Conservation (phyloP, 2,888 invertebrate species). For the Augiades crinisus region DNA sequence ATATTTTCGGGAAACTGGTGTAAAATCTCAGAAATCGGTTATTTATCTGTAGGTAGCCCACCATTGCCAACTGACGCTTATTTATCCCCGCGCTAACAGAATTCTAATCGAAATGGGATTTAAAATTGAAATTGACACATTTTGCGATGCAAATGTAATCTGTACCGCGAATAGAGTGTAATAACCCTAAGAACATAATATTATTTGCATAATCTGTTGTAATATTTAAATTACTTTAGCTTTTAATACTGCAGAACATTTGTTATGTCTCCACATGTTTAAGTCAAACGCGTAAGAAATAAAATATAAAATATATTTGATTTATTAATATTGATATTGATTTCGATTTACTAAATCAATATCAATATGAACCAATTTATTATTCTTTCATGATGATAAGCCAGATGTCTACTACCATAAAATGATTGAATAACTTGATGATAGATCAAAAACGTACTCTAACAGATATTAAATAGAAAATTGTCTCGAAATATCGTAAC, state of each 20-base stretch:
- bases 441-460: no score
- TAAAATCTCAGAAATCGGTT: background rate
- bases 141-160: slow-evolving; percentile 20
- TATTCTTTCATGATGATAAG: no score
- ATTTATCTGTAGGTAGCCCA: background rate
- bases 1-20: background rate
- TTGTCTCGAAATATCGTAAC: slow-evolving; percentile 15
- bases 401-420: no score
- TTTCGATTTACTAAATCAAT: no score
- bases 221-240: background rate
- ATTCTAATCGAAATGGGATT: slow-evolving; percentile 5
- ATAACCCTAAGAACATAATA: slow-evolving; percentile 13
- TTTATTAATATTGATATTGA: no score
- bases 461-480: slow-evolving; percentile 7
- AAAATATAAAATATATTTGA: background rate
- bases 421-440: no score
- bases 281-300: no score
- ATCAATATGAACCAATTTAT: no score
- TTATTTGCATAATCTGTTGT: slow-evolving; percentile 9
- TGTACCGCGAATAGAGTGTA: slow-evolving; percentile 17
- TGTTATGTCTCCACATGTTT: no score
- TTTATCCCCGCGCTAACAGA: slow-evolving; percentile 4
- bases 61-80: background rate
- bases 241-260: background rate
- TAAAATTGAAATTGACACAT: slow-evolving; percentile 20